Conservation (phyloP, 2,113 vertebrate genomes). For the Stegastes partitus region DNA sequence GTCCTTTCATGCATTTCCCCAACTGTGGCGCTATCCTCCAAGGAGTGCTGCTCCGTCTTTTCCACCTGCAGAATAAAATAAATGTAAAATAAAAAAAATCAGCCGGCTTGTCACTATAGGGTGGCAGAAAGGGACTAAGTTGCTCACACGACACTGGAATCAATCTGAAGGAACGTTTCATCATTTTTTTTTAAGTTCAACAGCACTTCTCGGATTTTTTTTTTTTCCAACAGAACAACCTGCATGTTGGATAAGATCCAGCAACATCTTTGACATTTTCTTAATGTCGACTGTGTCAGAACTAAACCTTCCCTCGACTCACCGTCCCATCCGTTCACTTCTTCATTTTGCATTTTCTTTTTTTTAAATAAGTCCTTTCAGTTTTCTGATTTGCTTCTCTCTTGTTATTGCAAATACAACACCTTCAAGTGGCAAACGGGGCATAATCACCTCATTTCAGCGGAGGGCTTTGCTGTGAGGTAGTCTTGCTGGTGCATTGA, state of each 20-base stretch:
- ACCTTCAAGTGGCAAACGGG: neutral
- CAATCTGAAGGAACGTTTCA: neutral
- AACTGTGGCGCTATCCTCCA: neutral
- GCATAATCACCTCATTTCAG: neutral
- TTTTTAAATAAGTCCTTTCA: neutral
- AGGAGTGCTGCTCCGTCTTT: neutral
- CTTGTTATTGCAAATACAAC: neutral
- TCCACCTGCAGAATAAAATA: neutral
- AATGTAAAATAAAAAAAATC: neutral
- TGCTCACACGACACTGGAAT: neutral
- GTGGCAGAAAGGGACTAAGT: neutral
- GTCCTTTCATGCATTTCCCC: neutral
- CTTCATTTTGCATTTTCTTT: neutral
- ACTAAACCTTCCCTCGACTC: neutral
- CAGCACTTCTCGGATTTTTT: neutral
- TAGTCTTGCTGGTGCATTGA: neutral
- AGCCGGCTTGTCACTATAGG: neutral
- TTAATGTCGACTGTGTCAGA: neutral
- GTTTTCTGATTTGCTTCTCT: neutral
- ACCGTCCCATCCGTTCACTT: neutral
- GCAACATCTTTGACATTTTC: neutral
- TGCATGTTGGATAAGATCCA: neutral
- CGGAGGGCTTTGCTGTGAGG: neutral
- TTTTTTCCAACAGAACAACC: neutral
- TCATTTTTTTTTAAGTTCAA: neutral